Evolutionary conservation across 2,888 invertebrate genomes (phyloP).

Genomic region (Saturnia pavonia): DNA sequence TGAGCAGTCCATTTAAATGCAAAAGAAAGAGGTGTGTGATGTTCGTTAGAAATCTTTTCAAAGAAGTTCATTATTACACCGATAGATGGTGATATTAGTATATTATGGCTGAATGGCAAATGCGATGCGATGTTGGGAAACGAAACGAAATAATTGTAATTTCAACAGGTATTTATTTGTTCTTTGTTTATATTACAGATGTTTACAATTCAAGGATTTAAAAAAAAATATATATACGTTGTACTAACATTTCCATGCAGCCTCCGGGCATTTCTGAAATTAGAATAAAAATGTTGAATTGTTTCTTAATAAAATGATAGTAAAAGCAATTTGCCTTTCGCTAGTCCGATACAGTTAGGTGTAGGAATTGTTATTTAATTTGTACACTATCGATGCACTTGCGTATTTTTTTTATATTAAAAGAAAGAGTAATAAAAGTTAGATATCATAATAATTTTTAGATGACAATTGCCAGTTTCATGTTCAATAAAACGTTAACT

Average conservation of each 20-base stretch:
- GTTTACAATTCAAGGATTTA: background rate
- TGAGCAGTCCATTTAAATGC: background rate
- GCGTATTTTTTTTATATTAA: too few relatives aligned
- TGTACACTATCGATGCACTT: too few relatives aligned
- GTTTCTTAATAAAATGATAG: background rate
- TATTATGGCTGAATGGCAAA: background rate
- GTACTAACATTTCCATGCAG: constrained; percentile 56
- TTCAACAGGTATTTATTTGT: background rate
- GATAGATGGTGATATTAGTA: background rate
- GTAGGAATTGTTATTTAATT: too few relatives aligned
- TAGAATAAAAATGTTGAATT: constrained; percentile 21
- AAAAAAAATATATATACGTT: background rate
- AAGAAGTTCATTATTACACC: background rate
- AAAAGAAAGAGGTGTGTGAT: background rate
- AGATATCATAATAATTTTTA: too few relatives aligned
- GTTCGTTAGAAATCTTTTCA: background rate
- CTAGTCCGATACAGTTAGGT: too few relatives aligned
- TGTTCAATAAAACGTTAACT: too few relatives aligned
- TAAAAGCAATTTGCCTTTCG: too few relatives aligned
- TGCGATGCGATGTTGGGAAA: background rate
- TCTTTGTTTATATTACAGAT: background rate
- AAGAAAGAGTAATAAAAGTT: too few relatives aligned
- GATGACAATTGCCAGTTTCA: too few relatives aligned
- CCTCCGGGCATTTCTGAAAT: constrained; percentile 68
- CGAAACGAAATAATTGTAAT: background rate